These are phyloP conservation scores for Oscheius myriophilus DNA, from an alignment of 2,888 invertebrate species.

Conservation along the genomic window DNA sequence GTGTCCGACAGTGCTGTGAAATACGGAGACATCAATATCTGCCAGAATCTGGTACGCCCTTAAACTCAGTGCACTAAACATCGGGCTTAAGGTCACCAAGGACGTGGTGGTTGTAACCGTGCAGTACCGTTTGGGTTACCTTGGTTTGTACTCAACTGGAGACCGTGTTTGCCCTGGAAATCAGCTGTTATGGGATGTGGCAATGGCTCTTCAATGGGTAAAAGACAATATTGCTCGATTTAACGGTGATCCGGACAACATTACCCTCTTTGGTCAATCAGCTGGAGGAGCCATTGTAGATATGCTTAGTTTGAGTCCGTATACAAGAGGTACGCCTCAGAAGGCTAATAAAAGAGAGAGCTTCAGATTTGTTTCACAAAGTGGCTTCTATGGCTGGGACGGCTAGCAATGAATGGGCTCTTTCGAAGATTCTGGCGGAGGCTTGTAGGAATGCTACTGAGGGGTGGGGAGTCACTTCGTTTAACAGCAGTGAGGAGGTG, in stretches of 20 bases:
- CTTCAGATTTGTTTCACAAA: constrained; percentile 29
- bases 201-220: constrained; percentile 51
- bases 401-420: constrained; percentile 18
- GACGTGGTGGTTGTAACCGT: constrained; percentile 55
- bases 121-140: constrained; percentile 57
- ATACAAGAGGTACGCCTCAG: constrained; percentile 41
- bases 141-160: constrained; percentile 56
- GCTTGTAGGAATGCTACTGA: constrained; percentile 13
- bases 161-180: constrained; percentile 49
- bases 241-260: constrained; percentile 46
- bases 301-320: constrained; percentile 47
- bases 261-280: constrained; percentile 53
- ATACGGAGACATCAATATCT: constrained; percentile 52
- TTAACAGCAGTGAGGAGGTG: no score
- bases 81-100: constrained; percentile 32
- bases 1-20: constrained; percentile 45
- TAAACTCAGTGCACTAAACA: background rate
- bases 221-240: constrained; percentile 43
- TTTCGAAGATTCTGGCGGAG: constrained; percentile 2
- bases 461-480: constrained; percentile 13
- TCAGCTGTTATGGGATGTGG: constrained; percentile 49
- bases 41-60: constrained; percentile 36
- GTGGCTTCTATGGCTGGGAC: constrained; percentile 30
- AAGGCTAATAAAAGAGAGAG: constrained; percentile 3
- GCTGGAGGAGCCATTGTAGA: constrained; percentile 52